Evolutionary conservation across 2,888 invertebrate genomes (phyloP).

Genomic region (Tachina fera): DNA sequence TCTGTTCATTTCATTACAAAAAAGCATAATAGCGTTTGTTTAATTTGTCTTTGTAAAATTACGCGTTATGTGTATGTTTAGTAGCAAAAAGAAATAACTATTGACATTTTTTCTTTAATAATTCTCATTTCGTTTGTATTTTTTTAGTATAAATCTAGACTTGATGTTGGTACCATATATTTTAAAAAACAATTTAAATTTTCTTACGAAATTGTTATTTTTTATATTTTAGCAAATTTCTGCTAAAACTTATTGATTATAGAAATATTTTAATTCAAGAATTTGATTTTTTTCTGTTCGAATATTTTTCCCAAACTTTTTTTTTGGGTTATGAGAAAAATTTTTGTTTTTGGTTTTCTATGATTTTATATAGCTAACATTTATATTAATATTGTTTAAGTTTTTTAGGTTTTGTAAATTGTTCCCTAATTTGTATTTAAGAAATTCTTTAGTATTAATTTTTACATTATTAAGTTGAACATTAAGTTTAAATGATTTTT

Average conservation of each 20-base stretch:
- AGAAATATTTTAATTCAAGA: slow-evolving; percentile 12
- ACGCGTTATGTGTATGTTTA: slow-evolving; percentile 44
- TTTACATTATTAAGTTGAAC: background rate
- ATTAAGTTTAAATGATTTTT: background rate
- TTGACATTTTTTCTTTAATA: background rate
- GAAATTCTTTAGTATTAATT: background rate
- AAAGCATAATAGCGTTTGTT: slow-evolving; percentile 49
- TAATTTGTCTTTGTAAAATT: slow-evolving; percentile 32
- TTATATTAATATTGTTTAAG: background rate
- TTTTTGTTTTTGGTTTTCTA: slow-evolving; percentile 53
- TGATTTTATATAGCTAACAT: background rate
- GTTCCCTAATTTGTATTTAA: no score
- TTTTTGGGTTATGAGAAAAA: background rate
- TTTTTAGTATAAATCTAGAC: slow-evolving; percentile 21
- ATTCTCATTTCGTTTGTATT: slow-evolving; percentile 27
- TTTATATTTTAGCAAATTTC: background rate
- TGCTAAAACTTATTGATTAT: slow-evolving; percentile 8
- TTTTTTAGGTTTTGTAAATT: background rate
- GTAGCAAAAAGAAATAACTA: background rate
- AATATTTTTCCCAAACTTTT: background rate
- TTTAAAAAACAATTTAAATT: background rate
- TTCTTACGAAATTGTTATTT: slow-evolving; percentile 10
- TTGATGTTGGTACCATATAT: slow-evolving; percentile 32
- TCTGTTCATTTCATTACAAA: slow-evolving; percentile 30
- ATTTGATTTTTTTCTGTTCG: slow-evolving; percentile 37